phyloP scores from a whole-genome alignment of 2,113 vertebrate species.

The Stictonetta naevosa region DNA sequence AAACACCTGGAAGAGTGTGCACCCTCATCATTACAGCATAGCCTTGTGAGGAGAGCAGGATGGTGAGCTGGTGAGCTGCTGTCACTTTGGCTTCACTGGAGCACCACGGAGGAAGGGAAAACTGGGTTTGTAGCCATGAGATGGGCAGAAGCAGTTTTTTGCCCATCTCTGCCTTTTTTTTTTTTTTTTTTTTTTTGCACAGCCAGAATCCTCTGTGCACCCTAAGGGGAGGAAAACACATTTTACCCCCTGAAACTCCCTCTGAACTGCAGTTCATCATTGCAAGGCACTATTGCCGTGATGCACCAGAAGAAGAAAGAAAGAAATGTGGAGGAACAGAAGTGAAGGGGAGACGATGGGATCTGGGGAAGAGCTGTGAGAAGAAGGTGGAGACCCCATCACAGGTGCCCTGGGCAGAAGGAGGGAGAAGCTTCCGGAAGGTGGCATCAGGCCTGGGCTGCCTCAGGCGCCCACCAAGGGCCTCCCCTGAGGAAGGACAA shows the following conservation, averaged over 20 bases:
- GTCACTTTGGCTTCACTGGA: neutral
- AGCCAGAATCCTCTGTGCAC: neutral
- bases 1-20: neutral
- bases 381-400: neutral
- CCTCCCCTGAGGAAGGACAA: accelerated
- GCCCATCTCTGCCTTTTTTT: neutral
- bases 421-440: neutral
- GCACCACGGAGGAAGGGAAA: accelerated
- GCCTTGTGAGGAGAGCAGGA: accelerated
- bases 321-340: neutral
- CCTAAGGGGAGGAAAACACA: neutral
- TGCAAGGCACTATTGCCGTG: too few relatives aligned
- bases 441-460: accelerated
- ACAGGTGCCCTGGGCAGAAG: accelerated
- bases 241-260: neutral
- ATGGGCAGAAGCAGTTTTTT: neutral
- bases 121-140: neutral
- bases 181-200: neutral
- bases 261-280: accelerated
- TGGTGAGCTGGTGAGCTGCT: neutral
- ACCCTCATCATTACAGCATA: accelerated
- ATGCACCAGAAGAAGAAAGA: neutral
- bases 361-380: neutral
- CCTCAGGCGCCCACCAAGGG: neutral
- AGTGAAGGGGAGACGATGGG: accelerated